These are phyloP conservation scores for Zosterops lateralis DNA, from an alignment of 2,113 vertebrate species.

Conservation along the genomic window DNA sequence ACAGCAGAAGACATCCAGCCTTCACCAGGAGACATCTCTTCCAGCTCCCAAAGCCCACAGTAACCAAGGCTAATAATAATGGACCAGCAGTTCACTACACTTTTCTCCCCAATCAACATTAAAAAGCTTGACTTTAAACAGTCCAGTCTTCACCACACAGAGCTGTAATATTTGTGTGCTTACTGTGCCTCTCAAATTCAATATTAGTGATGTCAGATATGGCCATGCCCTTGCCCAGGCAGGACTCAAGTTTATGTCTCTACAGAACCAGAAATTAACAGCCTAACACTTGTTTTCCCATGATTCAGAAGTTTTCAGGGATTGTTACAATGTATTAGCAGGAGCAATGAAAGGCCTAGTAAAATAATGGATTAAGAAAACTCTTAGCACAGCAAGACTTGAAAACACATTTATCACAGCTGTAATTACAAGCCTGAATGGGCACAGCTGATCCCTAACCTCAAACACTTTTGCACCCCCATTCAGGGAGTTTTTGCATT, in stretches of 20 bases:
- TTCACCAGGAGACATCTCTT: no score
- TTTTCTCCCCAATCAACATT: background rate
- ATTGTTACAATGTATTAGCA: background rate
- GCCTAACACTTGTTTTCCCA: background rate
- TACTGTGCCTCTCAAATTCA: background rate
- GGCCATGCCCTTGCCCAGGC: background rate
- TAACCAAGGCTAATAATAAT: background rate
- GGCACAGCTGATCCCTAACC: slow-evolving; percentile 31
- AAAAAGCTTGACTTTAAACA: background rate
- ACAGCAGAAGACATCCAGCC: background rate
- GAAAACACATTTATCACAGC: slow-evolving; percentile 29
- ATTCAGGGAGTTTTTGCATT: background rate
- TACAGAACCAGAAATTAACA: background rate
- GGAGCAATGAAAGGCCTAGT: background rate
- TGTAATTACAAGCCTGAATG: slow-evolving; percentile 45
- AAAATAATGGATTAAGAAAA: slow-evolving; percentile 44
- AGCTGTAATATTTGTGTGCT: background rate
- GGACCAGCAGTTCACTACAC: background rate
- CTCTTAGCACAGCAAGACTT: background rate
- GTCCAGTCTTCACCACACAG: background rate
- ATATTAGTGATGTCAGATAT: background rate
- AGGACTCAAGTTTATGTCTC: background rate
- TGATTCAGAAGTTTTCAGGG: background rate
- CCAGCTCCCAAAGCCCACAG: background rate
- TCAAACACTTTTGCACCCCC: background rate